Percentiles rank a stretch among this genome's conserved stretches.
phyloP scores from a whole-genome alignment of 64 coral and sea anemone species.

The Actinia tenebrosa region DNA sequence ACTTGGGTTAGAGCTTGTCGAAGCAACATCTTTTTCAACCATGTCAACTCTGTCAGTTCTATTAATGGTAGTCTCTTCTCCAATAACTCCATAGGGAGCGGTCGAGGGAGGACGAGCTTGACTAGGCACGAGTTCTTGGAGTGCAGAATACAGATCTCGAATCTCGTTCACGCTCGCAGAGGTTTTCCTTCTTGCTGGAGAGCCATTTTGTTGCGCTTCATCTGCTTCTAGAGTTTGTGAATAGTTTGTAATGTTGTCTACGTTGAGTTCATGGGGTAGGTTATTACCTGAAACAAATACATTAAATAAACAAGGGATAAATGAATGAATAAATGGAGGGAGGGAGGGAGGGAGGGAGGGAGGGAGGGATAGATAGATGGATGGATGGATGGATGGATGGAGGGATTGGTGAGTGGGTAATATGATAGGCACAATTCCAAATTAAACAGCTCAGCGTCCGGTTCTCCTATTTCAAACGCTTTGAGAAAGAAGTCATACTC shows the following conservation, averaged over 20 bases:
- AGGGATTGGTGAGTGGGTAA: background rate
- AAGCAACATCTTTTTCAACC: background rate
- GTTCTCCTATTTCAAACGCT: too few species aligned
- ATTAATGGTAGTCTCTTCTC: background rate
- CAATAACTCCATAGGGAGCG: background rate
- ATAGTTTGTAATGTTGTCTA: background rate
- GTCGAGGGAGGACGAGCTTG: background rate
- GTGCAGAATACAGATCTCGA: constrained; percentile 37
- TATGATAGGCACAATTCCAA: background rate
- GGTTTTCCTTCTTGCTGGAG: background rate
- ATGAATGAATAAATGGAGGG: background rate
- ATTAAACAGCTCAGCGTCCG: too few species aligned
- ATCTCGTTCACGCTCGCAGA: constrained; percentile 51
- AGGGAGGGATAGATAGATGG: background rate
- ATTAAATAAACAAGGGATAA: background rate
- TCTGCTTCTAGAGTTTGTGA: background rate
- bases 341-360: background rate
- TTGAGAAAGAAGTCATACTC: too few species aligned
- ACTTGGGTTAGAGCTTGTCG: background rate
- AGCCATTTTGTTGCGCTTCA: background rate
- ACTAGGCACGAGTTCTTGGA: constrained; percentile 60
- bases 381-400: background rate
- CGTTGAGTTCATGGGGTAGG: background rate
- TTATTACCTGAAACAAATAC: background rate
- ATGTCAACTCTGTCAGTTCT: background rate